Evolutionary conservation across 92 coral and sea anemone genomes (phyloP).

Genomic region (Siderastrea siderea): DNA sequence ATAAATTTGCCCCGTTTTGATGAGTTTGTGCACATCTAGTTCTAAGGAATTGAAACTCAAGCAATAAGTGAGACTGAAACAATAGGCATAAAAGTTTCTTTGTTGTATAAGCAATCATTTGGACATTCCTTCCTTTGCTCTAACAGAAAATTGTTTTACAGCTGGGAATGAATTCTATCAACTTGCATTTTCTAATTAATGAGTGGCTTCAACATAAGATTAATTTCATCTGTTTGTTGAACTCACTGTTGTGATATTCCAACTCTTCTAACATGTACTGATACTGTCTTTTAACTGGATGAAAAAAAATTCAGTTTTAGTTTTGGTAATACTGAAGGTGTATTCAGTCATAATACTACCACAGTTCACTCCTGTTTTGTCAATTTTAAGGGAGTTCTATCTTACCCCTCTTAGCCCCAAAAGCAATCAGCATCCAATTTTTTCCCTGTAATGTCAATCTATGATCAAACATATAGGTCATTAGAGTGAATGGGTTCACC

Average conservation of each 20-base stretch:
- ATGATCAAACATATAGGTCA: no score
- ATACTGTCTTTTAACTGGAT: neutral
- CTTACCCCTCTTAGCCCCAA: neutral
- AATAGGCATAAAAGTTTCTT: neutral
- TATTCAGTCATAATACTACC: neutral
- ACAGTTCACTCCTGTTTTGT: neutral
- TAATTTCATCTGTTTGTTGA: neutral
- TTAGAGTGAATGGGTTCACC: no score
- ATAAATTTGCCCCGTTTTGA: neutral
- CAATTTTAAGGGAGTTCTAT: conserved; percentile 10
- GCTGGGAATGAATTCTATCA: neutral
- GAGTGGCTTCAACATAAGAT: neutral
- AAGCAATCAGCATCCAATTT: no score
- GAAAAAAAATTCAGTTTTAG: neutral
- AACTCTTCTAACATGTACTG: neutral
- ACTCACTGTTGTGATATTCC: neutral
- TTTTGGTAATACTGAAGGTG: neutral
- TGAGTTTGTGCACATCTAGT: neutral
- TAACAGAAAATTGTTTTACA: neutral
- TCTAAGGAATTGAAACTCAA: neutral
- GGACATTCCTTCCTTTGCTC: neutral
- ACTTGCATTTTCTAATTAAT: neutral
- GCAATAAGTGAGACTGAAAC: neutral
- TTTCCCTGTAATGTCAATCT: no score
- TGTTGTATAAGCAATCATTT: neutral